Evolutionary conservation across 30 jellyfish, hydroid and myxozoan genomes (phyloP).

Genomic region (Hydractinia echinata): DNA sequence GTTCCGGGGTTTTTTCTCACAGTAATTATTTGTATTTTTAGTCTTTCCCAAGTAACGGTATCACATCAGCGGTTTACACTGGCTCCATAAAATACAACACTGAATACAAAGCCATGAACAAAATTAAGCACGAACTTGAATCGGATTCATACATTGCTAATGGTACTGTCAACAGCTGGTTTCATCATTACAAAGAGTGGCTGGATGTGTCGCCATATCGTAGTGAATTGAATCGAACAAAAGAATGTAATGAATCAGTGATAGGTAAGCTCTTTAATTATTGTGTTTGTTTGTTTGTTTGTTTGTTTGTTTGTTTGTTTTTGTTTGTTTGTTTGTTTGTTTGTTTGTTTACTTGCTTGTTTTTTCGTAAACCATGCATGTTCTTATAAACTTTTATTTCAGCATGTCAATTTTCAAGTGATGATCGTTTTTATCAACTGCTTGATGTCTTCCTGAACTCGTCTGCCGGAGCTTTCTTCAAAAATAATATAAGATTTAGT

Average conservation of each 20-base stretch:
- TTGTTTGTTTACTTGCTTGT: background rate
- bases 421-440: background rate
- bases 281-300: background rate
- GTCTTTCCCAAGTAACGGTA: slow-evolving; percentile 75
- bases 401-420: background rate
- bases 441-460: background rate
- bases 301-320: too few species aligned
- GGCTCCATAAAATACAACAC: slow-evolving; percentile 60
- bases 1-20: too few species aligned
- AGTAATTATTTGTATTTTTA: slow-evolving; percentile 3
- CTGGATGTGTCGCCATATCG: slow-evolving; percentile 4
- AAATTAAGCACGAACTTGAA: slow-evolving; percentile 18
- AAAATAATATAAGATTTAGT: background rate
- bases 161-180: slow-evolving; percentile 63
- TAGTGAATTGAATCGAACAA: background rate
- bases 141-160: slow-evolving; percentile 33
- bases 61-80: slow-evolving; percentile 36
- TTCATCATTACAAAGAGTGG: slow-evolving; percentile 44
- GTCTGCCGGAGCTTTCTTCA: background rate
- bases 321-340: too few species aligned
- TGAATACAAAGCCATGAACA: slow-evolving; percentile 34
- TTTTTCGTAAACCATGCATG: background rate
- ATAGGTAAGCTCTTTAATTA: background rate
- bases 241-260: slow-evolving; percentile 5
- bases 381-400: background rate